These are phyloP conservation scores for Lagria hirta DNA, from an alignment of 2,888 invertebrate species.

Conservation along the genomic window DNA sequence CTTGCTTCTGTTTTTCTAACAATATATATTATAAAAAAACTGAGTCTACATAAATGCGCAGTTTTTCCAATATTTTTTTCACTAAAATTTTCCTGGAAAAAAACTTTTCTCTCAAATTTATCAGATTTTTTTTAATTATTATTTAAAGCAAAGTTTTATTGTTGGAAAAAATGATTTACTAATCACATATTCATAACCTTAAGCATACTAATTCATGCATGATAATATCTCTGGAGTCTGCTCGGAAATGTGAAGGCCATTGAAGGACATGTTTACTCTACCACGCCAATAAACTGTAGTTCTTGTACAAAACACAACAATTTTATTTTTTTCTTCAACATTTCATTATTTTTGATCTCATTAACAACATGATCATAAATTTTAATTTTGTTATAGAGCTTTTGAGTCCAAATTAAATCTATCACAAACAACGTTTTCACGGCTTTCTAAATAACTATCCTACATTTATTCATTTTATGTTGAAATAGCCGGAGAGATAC, in stretches of 20 bases:
- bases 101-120: no score
- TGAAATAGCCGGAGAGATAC: no score
- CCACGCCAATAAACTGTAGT: constrained; percentile 14
- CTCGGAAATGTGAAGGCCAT: constrained; percentile 34
- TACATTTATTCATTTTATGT: no score
- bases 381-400: constrained; percentile 11
- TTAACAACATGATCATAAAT: constrained; percentile 6
- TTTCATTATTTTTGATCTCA: constrained; percentile 13
- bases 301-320: constrained; percentile 9
- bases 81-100: no score
- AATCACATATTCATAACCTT: constrained; percentile 24
- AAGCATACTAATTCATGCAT: constrained; percentile 26
- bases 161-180: constrained; percentile 20
- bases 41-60: no score
- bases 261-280: constrained; percentile 30
- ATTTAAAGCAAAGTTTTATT: no score
- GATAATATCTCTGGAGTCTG: constrained; percentile 25
- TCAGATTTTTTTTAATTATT: no score
- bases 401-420: constrained; percentile 18
- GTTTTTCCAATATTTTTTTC: no score
- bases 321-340: constrained; percentile 6
- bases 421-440: constrained; percentile 15
- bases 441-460: constrained; percentile 18
- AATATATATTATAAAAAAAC: no score
- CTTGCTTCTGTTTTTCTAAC: constrained; percentile 37